Evolutionary conservation across 2,113 vertebrate genomes (phyloP).

Genomic region (Oxyura jamaicensis): DNA sequence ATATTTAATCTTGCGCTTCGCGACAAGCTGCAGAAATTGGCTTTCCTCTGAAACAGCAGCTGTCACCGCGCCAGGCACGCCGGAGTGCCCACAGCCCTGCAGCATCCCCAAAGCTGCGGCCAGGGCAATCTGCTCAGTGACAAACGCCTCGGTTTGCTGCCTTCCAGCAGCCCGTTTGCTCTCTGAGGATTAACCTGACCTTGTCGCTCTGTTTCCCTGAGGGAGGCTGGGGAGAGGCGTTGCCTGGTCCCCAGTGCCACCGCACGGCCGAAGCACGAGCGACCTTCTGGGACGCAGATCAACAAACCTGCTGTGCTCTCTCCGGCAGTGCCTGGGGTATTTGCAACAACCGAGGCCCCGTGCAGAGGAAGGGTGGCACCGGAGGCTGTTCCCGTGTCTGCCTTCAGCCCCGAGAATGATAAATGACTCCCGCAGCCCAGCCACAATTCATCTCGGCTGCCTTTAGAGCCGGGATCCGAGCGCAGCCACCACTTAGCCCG

Average conservation of each 20-base stretch:
- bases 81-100: not conserved
- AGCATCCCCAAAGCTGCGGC: not conserved
- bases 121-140: not conserved
- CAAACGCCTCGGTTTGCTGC: not conserved
- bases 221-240: not conserved
- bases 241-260: rapidly evolving
- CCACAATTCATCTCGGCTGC: not conserved
- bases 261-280: not conserved
- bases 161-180: not conserved
- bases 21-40: not conserved
- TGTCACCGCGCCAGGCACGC: not conserved
- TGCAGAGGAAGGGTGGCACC: not conserved
- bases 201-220: not conserved
- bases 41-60: not conserved
- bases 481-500: not conserved
- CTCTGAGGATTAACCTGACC: not conserved
- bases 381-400: not conserved
- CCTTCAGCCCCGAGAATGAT: not conserved
- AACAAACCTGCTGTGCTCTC: not conserved
- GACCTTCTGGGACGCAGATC: not conserved
- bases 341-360: not conserved
- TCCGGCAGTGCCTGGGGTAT: rapidly evolving
- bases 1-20: not conserved
- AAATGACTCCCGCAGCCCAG: not conserved
- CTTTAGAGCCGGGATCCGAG: not conserved